A percentile compares a stretch with the other conserved stretches of the same genome.
Conservation (phyloP, 2,113 vertebrate genomes). For the Pseudonaja textilis region DNA sequence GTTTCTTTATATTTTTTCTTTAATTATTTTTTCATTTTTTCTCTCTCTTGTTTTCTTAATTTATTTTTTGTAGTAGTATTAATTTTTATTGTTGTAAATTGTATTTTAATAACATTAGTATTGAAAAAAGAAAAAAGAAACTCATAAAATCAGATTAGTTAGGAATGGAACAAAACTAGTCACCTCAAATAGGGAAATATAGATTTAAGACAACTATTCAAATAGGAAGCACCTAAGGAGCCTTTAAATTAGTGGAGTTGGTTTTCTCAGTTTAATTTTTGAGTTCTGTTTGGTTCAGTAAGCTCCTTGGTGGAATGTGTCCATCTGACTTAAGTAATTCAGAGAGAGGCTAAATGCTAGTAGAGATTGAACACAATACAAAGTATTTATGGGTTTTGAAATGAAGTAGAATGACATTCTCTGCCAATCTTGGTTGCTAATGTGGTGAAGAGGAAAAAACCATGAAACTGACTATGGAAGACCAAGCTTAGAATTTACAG, state of each 20-base stretch:
- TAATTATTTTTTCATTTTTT: not conserved
- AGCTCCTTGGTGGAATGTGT: not conserved
- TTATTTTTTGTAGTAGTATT: not conserved
- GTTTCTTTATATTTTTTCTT: not conserved
- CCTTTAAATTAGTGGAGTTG: not conserved
- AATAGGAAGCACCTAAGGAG: not conserved
- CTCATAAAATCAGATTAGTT: not conserved
- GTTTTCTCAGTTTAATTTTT: not conserved
- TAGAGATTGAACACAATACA: not conserved
- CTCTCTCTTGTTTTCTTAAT: not conserved
- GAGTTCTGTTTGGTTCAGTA: not conserved
- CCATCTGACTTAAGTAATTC: not conserved
- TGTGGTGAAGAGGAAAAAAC: not conserved
- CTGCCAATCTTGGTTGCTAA: not conserved
- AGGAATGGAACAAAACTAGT: not conserved
- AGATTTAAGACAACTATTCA: not conserved
- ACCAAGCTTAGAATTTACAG: slow-evolving; percentile 18
- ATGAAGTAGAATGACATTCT: not conserved
- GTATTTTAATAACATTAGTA: not conserved
- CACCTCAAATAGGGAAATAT: not conserved
- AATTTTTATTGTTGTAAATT: not conserved
- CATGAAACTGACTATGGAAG: not conserved
- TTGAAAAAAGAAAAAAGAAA: not conserved
- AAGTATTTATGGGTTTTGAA: not conserved
- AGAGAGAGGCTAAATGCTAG: not conserved